Base-by-base conservation (phyloP, 2,888 invertebrate genomes). In the Pterostichus madidus region DNA sequence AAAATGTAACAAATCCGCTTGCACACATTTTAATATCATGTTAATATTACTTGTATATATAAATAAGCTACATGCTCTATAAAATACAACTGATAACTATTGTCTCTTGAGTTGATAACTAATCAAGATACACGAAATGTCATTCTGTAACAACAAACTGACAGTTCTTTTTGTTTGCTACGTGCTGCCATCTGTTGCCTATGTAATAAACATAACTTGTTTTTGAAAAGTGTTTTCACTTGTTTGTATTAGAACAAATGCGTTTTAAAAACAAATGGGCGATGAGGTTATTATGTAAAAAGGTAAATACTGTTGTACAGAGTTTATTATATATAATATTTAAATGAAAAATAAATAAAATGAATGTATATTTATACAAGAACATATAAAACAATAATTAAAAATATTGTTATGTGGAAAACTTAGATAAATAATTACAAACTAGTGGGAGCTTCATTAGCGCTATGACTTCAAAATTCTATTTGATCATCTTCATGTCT, bases 401-500 rank as follows among this genome's bases (percentile, higher is more conserved):
- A 11, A 59, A 10, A 10, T 59, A 31, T 59, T 15, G 7, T 13
- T 10, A 56, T 56, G 17, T 31, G 39, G 39, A 3, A 39, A 39
- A 39, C 39, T 39, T 39, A 39, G 39, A 39, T 39, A 39, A 39
- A 39, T 39, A 39, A 39, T 49, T 49, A 49, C 49, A 49, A 6
- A 49, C 10, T 49, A 49, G 5, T 10, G 59, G 17, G 24, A 64
- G 32, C n/a, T 64, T 5, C 10, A 32, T 32, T 11, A 61, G 59
- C 24, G 2, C 24, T 61, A 56, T 17, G 13, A 24, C 15, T 11
- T 91, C 92, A 94, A 86, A 94, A 92, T 87, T 93, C 93, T 84
- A 94, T 90, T 87, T 93, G 91, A 84, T 94, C 94, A 84, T 95
- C 94, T 85, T 93, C 93, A 82, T 93, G 92, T 85, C 93, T 91